Evolutionary conservation across 2,888 invertebrate genomes (phyloP), one percentile per base, ranked within the genome.

Genomic region (Dyspetes luteomarginatus): DNA sequence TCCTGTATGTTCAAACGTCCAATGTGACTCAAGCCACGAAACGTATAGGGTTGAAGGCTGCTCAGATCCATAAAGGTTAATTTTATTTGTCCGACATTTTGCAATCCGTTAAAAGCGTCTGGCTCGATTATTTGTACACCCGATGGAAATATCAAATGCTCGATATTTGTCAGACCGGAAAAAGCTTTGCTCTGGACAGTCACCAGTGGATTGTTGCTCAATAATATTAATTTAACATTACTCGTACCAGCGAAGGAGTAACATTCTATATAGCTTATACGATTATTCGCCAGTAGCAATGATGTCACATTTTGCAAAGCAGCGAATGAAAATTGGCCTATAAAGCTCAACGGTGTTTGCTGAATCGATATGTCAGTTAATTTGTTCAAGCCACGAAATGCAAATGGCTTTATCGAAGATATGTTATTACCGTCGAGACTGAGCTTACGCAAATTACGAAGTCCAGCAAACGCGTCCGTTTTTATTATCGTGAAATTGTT

Each of bases 351-450:
- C 1, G 96, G 97, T 9, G 98, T 98, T 87, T 97, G 95, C 89
- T 97, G 97, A 84, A 98, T 97, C 85, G 97, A 96, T 48, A 97
- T 94, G 89, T 95, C 97, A 88, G 94, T 94, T 4, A 98, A 94
- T 12, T 96, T 94, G 3, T 95, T 95, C 69, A 98, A 92, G 7
- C 97, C 97, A 28, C 96, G 95, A 92, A 98, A 98, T 68, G 97
- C 97, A 91, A 97, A 97, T 65, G 96, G 96, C 87, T 96, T 95
- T 86, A 98, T 96, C 82, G 94, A 94, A 65, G 96, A 95, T 85
- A 98, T 96, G 91, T 97, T 96, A 93, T 98, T 98, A 85, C 96
- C 96, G 91, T 97, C 97, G 86, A 98, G 94, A 12, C 95, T 96
- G 60, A 98, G 94, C 87, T 97, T 97, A 84, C 96, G 95, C 81